These are phyloP conservation scores for Propsilocerus akamusi DNA, from an alignment of 1,140 invertebrate genomes.

Conservation along the genomic window DNA sequence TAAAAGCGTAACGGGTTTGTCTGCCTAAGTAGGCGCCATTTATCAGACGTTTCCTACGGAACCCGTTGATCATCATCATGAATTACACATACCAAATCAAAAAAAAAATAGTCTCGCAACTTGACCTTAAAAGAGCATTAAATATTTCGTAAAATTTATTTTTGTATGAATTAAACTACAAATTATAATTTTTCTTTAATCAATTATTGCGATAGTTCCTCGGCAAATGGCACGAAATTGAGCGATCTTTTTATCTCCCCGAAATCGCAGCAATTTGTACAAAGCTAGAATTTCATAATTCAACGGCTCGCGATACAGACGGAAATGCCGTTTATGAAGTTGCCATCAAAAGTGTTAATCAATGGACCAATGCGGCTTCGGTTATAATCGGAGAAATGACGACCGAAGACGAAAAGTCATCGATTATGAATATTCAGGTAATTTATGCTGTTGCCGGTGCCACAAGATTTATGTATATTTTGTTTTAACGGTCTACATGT, in stretches of 20 bases:
- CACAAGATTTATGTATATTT: no score
- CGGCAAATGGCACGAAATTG: conserved; percentile 51
- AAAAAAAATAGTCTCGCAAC: no score
- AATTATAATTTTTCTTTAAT: no score
- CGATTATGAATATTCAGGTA: conserved; percentile 25
- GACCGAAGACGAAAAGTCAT: conserved; percentile 19
- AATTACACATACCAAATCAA: no score
- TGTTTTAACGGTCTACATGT: no score
- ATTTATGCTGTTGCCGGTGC: no score
- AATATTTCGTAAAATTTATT: no score
- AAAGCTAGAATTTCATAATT: conserved; percentile 32
- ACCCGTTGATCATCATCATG: no score
- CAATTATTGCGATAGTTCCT: conserved; percentile 39
- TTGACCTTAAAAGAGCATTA: no score
- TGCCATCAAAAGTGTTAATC: conserved; percentile 34
- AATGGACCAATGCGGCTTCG: conserved; percentile 25
- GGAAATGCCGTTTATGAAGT: conserved; percentile 27
- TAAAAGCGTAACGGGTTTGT: no score
- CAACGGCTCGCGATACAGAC: conserved; percentile 23
- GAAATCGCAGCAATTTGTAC: conserved; percentile 46
- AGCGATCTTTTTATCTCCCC: conserved; percentile 46
- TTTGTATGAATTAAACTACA: conserved; percentile 12
- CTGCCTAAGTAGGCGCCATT: no score
- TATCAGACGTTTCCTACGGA: no score
- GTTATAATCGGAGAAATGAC: conserved; percentile 20